phyloP scores from a whole-genome alignment of 2,797 vertebrate genomes.

The Odontamblyopus rebecca region DNA sequence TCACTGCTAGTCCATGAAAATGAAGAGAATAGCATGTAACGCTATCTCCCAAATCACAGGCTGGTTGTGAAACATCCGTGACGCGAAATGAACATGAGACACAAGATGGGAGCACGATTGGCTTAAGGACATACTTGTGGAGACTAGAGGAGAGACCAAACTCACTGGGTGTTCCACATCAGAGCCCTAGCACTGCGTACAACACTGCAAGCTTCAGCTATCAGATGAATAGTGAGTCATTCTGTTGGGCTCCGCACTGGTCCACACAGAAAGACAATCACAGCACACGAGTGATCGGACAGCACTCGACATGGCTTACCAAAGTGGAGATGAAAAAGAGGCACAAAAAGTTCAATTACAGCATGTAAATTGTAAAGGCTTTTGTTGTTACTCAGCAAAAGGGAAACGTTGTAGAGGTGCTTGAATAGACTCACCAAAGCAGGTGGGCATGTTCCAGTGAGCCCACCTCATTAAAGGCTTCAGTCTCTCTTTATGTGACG shows the following conservation, averaged over 20 bases:
- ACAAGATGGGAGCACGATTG: conserved; percentile 72
- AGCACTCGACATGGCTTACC: conserved; percentile 70
- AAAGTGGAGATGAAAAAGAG: conserved; percentile 70
- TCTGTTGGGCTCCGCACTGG: conserved; percentile 51
- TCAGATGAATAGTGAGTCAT: conserved; percentile 73
- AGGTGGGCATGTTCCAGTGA: conserved; percentile 78
- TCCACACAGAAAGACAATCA: conserved; percentile 67
- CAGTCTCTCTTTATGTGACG: conserved; percentile 74
- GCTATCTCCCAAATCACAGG: conserved; percentile 73
- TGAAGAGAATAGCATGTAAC: conserved; percentile 73
- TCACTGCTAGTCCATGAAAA: conserved; percentile 72
- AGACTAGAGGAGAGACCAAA: conserved; percentile 63
- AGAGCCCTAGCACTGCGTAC: conserved; percentile 64
- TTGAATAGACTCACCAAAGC: conserved; percentile 79
- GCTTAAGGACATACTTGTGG: conserved; percentile 76
- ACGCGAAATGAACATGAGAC: conserved; percentile 76
- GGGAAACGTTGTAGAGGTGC: conserved; percentile 69
- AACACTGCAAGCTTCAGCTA: conserved; percentile 58
- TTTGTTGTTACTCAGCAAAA: conserved; percentile 76
- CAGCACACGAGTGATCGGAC: conserved; percentile 61
- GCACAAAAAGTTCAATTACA: conserved; percentile 74
- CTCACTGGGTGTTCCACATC: conserved; percentile 78
- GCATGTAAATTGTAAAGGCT: conserved; percentile 74
- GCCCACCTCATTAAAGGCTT: conserved; percentile 79
- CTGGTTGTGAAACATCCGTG: conserved; percentile 78